Base-by-base conservation (phyloP, 2,797 vertebrate genomes). In the Channa striata region DNA sequence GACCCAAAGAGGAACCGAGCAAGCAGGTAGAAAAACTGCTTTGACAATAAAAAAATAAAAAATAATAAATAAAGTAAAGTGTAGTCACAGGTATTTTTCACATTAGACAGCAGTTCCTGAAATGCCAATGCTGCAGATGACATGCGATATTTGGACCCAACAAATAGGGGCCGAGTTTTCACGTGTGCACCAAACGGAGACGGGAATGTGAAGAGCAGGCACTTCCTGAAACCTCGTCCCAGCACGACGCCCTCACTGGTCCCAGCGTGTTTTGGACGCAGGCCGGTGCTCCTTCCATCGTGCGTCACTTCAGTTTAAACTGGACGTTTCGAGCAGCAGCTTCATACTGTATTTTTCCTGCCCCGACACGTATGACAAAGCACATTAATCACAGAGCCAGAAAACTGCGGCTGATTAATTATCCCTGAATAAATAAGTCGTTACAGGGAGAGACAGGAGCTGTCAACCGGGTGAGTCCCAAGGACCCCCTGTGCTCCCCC, bases 391-490 rank as follows among this genome's bases (percentile, higher is more conserved):
- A 92, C 74, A 40, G 50, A 80, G 71, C 65, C 77, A 84, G 87
- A 89, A 87, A 89, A 88, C 84, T 78, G 78, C 76, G 68, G 78
- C 82, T 87, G 87, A 91, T 91, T 93, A 94, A 94, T 94, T 93
- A 93, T 84, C 84, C 90, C 87, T 84, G 88, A 91, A 92, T 93
- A 94, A 93, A 94, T 93, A 93, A 93, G 89, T 92, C 84, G 86
- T 93, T 92, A 93, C 81, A 82, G 68, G 69, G 68, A 75, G 87
- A 92, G 93, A 93, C 91, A 87, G 83, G 82, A 68, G 81, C 91
- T 93, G 93, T 94, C 92, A 92, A 21, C 71, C 44, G 72, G 58
- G 67, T 81, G 71, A 86, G 75, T 87, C 87, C 73, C 75, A 82
- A 85, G 78, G 84, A 85, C 89, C 72, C 79, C 77, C 80, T 73